Evolutionary conservation across 2,797 vertebrate genomes (phyloP).

Genomic region (Tenualosa thibaudeaui): DNA sequence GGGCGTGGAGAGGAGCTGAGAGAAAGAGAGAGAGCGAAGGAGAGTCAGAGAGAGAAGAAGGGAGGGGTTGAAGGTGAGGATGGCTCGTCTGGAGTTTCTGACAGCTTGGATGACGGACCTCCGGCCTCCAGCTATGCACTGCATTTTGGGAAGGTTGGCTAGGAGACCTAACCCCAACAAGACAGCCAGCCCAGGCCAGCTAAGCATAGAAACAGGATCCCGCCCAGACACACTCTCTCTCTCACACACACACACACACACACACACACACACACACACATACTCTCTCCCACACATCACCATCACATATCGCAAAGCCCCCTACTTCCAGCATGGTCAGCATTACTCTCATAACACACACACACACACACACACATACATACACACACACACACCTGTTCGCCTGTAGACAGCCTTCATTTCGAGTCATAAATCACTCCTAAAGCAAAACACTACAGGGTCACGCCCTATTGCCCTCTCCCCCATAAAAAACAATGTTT

Average conservation of each 20-base stretch:
- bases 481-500: slow-evolving; percentile 12
- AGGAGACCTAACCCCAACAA: slow-evolving; percentile 54
- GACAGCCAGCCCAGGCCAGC: background rate
- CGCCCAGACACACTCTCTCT: background rate
- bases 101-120: slow-evolving; percentile 65
- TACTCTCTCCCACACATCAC: background rate
- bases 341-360: slow-evolving; percentile 42
- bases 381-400: slow-evolving; percentile 61
- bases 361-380: slow-evolving; percentile 31
- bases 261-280: slow-evolving; percentile 17
- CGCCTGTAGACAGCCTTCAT: slow-evolving; percentile 51
- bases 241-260: background rate
- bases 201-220: slow-evolving; percentile 64
- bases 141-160: slow-evolving; percentile 62
- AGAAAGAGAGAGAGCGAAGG: slow-evolving; percentile 36
- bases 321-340: slow-evolving; percentile 58
- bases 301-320: background rate
- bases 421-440: slow-evolving; percentile 47
- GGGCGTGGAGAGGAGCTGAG: slow-evolving; percentile 15
- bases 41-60: background rate
- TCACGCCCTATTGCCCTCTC: slow-evolving; percentile 23
- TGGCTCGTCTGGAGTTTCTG: slow-evolving; percentile 59
- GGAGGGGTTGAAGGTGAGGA: slow-evolving; percentile 39
- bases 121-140: slow-evolving; percentile 46
- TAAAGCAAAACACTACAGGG: slow-evolving; percentile 54